A percentile compares a stretch with the other conserved stretches of the same genome.
Evolutionary conservation across 2,888 invertebrate genomes (phyloP).

Genomic region (Drosophila phalerata): DNA sequence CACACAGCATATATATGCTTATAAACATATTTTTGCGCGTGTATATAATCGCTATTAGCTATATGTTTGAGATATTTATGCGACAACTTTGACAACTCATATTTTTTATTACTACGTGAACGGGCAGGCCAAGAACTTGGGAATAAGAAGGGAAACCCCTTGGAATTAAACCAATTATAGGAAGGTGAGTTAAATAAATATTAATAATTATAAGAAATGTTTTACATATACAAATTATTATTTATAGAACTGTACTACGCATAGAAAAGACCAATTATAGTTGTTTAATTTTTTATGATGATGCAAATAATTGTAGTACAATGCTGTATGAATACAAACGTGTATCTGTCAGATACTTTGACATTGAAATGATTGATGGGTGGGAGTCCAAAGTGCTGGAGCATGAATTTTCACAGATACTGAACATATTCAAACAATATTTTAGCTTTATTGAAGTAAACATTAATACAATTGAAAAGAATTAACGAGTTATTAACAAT

Average conservation of each 20-base stretch:
- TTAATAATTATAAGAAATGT: neutral
- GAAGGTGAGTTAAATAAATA: constrained; percentile 52
- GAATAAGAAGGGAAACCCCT: constrained; percentile 44
- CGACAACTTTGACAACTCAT: constrained; percentile 58
- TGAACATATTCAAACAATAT: neutral
- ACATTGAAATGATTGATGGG: constrained; percentile 40
- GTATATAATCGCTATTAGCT: constrained; percentile 16
- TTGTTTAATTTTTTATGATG: constrained; percentile 2
- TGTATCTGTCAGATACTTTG: constrained; percentile 43
- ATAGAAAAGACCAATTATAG: neutral
- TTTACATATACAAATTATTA: neutral
- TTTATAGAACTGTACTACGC: neutral
- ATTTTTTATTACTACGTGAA: constrained; percentile 48
- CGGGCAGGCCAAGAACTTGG: constrained; percentile 39
- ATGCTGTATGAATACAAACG: constrained; percentile 22
- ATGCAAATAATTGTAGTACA: constrained; percentile 24
- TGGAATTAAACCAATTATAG: constrained; percentile 43
- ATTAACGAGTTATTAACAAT: neutral
- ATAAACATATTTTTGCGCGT: constrained; percentile 16
- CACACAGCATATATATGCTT: constrained; percentile 19
- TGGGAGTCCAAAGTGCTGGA: constrained; percentile 4
- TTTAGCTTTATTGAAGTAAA: neutral
- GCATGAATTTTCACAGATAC: neutral
- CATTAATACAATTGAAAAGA: neutral
- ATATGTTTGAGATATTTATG: constrained; percentile 62